Percentiles rank a stretch among this genome's conserved stretches.
phyloP scores from a whole-genome alignment of 2,888 invertebrate genomes.

The Hydroisotoma schaefferi region DNA sequence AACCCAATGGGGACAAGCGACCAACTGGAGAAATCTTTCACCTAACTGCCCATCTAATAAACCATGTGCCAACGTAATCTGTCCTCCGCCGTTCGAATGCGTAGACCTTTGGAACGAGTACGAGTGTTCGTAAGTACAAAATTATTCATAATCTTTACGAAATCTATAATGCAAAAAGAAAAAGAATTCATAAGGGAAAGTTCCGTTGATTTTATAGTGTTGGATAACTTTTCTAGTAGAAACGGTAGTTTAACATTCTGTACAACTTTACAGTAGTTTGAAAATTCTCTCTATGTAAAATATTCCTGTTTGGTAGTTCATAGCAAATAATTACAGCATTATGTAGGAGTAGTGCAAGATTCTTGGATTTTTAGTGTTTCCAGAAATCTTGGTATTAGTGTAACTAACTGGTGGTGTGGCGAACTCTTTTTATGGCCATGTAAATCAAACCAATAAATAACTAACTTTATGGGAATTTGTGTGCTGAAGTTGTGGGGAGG shows the following conservation, averaged over 20 bases:
- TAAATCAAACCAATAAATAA: background rate
- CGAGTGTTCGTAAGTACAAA: slow-evolving; percentile 95
- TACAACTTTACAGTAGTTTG: too few species aligned
- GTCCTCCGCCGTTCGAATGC: slow-evolving; percentile 89
- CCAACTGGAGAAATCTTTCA: slow-evolving; percentile 61
- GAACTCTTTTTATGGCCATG: too few species aligned
- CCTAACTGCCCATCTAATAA: slow-evolving; percentile 91
- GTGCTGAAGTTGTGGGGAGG: slow-evolving; percentile 78
- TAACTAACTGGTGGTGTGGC: too few species aligned
- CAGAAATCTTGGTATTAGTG: too few species aligned
- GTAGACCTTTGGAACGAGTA: slow-evolving; percentile 97
- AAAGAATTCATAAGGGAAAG: background rate
- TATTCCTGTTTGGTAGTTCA: too few species aligned
- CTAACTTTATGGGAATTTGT: slow-evolving; percentile 19
- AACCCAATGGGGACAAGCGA: slow-evolving; percentile 73
- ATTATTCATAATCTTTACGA: background rate
- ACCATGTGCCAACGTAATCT: slow-evolving; percentile 90
- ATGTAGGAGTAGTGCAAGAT: too few species aligned
- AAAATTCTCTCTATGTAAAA: too few species aligned
- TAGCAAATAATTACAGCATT: too few species aligned
- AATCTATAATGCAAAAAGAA: background rate
- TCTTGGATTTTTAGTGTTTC: too few species aligned
- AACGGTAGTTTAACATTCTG: too few species aligned
- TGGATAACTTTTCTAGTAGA: too few species aligned
- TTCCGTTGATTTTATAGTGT: slow-evolving; percentile 10